Conservation (phyloP, 2,113 vertebrate genomes). For the Pyrgilauda ruficollis region DNA sequence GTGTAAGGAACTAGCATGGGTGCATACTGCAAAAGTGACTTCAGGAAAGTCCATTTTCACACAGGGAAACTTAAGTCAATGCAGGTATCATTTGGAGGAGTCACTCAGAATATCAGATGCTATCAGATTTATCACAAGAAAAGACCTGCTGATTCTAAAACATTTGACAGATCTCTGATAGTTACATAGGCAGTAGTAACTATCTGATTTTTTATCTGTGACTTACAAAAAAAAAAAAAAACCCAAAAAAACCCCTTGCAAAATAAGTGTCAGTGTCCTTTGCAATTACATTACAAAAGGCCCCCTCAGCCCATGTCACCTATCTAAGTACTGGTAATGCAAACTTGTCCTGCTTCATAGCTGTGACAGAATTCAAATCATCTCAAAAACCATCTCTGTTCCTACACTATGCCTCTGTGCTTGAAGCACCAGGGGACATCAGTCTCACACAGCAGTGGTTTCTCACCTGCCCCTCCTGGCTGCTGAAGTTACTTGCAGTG, state of each 20-base stretch:
- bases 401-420: neutral
- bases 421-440: neutral
- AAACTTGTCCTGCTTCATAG: neutral
- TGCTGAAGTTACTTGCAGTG: conserved; percentile 58
- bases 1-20: neutral
- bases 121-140: neutral
- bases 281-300: neutral
- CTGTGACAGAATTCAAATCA: neutral
- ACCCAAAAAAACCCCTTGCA: no score
- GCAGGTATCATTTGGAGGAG: neutral
- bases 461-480: conserved; percentile 74
- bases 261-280: neutral
- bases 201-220: neutral
- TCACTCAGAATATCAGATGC: neutral
- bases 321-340: neutral
- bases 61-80: neutral
- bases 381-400: neutral
- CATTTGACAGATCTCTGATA: neutral
- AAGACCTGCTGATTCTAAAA: neutral
- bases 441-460: neutral
- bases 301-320: neutral
- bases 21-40: neutral
- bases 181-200: neutral
- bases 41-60: neutral
- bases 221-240: neutral